Conservation (phyloP, 2,113 vertebrate species). For the Cyphomyrus plagiostoma region DNA sequence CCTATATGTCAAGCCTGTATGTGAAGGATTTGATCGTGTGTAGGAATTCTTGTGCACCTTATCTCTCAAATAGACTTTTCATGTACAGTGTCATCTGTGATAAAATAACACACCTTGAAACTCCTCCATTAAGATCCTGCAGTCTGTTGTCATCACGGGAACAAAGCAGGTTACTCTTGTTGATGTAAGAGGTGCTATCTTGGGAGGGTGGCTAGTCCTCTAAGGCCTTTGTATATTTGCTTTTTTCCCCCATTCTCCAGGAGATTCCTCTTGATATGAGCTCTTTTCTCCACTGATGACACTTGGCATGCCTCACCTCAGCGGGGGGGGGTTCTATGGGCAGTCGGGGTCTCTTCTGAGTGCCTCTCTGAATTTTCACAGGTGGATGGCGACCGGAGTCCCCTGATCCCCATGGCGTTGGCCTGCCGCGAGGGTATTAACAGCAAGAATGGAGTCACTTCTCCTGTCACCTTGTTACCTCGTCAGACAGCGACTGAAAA, state of each 20-base stretch:
- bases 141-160: background rate
- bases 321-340: background rate
- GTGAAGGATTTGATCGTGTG: background rate
- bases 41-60: background rate
- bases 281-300: background rate
- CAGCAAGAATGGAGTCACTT: background rate
- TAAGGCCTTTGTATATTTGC: background rate
- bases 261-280: background rate
- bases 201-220: background rate
- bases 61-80: constrained; percentile 3
- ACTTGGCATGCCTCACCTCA: background rate
- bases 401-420: background rate
- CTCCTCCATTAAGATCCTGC: background rate
- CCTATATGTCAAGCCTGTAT: background rate
- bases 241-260: background rate
- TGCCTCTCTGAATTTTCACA: background rate
- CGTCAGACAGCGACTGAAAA: background rate
- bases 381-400: background rate
- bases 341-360: background rate
- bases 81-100: background rate
- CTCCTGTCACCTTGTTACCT: constrained; percentile 1
- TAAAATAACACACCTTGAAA: background rate
- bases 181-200: background rate
- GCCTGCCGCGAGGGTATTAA: background rate
- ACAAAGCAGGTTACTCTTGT: background rate